These are phyloP conservation scores for Macropus fuliginosus DNA, from an alignment of 2,797 vertebrate species.

Conservation along the genomic window DNA sequence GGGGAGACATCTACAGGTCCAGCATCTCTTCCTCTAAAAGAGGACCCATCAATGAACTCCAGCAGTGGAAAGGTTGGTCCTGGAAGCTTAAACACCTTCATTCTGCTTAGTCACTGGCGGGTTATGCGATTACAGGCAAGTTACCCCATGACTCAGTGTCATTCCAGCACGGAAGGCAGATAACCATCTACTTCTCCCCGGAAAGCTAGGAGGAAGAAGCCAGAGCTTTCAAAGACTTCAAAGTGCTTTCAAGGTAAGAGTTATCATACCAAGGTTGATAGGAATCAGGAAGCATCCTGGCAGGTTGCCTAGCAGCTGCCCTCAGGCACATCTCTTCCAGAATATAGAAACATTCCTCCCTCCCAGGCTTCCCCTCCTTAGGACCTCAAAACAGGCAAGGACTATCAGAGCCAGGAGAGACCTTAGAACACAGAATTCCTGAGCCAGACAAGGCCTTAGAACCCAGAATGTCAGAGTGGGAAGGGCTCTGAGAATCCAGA, in stretches of 20 bases:
- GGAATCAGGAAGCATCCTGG: slow-evolving; percentile 72
- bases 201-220: slow-evolving; percentile 41
- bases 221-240: slow-evolving; percentile 68
- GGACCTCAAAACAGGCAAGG: background rate
- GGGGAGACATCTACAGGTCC: background rate
- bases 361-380: background rate
- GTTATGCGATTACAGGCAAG: slow-evolving; percentile 4
- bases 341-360: slow-evolving; percentile 66
- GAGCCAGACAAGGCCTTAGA: background rate
- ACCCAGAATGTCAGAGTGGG: background rate
- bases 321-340: slow-evolving; percentile 43
- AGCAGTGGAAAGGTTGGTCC: slow-evolving; percentile 2
- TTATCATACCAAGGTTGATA: slow-evolving; percentile 68
- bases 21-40: background rate
- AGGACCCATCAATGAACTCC: background rate
- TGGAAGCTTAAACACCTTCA: slow-evolving; percentile 31
- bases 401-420: background rate
- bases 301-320: slow-evolving; percentile 49
- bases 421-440: background rate
- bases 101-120: background rate
- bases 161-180: background rate
- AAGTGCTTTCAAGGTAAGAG: slow-evolving; percentile 59
- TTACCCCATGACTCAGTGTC: slow-evolving; percentile 36
- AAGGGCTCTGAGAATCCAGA: background rate
- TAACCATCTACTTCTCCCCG: slow-evolving; percentile 46